These are phyloP conservation scores for Druon quercuslanigerum DNA, from an alignment of 1,140 invertebrate species.

Conservation along the genomic window DNA sequence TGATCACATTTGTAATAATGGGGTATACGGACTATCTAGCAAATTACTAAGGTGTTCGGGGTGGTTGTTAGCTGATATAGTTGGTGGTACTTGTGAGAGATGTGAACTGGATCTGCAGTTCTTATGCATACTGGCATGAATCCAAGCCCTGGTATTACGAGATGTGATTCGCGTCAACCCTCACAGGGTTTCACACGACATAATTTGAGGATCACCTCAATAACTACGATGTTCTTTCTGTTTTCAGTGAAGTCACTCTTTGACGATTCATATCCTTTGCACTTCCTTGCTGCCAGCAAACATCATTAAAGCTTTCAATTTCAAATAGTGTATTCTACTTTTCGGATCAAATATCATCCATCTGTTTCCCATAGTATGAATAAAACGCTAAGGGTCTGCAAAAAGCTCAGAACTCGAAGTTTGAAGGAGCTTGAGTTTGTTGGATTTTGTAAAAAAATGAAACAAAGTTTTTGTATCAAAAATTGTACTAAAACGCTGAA, in stretches of 20 bases:
- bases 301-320: constrained; percentile 19
- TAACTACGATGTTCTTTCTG: constrained; percentile 31
- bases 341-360: too few relatives aligned
- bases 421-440: too few relatives aligned
- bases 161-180: constrained; percentile 69
- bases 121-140: constrained; percentile 71
- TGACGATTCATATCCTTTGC: background rate
- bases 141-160: constrained; percentile 70
- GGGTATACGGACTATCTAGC: background rate
- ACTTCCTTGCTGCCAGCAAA: background rate
- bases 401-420: too few relatives aligned
- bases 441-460: too few relatives aligned
- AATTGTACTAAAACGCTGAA: too few relatives aligned
- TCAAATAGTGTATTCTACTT: background rate
- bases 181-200: constrained; percentile 54
- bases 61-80: background rate
- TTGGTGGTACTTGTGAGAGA: constrained; percentile 7
- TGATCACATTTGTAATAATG: too few relatives aligned
- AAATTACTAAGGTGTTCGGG: constrained; percentile 8
- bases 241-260: background rate
- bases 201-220: constrained; percentile 47
- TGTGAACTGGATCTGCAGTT: constrained; percentile 64
- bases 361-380: too few relatives aligned
- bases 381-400: too few relatives aligned
- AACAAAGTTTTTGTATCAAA: too few relatives aligned